Conservation (phyloP, 2,888 invertebrate species). For the Unio delphinus region DNA sequence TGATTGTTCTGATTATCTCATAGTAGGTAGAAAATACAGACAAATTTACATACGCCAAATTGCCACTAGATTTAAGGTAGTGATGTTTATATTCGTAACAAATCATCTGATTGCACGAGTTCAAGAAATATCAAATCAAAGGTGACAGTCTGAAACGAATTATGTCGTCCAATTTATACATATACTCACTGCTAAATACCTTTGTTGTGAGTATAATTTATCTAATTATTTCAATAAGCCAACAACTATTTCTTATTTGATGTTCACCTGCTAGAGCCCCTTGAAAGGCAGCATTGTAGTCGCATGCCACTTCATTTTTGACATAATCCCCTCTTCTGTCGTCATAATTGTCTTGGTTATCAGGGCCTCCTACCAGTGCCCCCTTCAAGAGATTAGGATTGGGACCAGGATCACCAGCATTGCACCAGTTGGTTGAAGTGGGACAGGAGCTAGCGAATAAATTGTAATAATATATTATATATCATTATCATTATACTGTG, state of each 20-base stretch:
- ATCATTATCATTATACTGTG: neutral
- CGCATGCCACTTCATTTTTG: slow-evolving; percentile 61
- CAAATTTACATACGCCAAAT: too few relatives aligned
- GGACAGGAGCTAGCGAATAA: slow-evolving; percentile 16
- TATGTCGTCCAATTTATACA: too few relatives aligned
- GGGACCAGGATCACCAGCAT: slow-evolving; percentile 16
- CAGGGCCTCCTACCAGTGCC: slow-evolving; percentile 59
- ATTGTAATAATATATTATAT: neutral
- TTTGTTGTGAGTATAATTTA: too few relatives aligned
- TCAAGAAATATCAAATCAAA: too few relatives aligned
- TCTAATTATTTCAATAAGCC: too few relatives aligned
- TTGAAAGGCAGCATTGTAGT: slow-evolving; percentile 67
- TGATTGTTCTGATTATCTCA: too few relatives aligned
- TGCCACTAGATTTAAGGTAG: too few relatives aligned
- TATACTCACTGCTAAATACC: too few relatives aligned
- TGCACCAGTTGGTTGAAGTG: slow-evolving; percentile 9
- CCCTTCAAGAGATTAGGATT: slow-evolving; percentile 54
- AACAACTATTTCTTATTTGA: neutral
- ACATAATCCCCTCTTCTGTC: slow-evolving; percentile 58
- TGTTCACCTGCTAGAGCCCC: slow-evolving; percentile 57
- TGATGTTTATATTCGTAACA: too few relatives aligned
- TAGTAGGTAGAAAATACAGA: too few relatives aligned
- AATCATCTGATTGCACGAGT: too few relatives aligned
- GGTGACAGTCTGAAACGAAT: too few relatives aligned
- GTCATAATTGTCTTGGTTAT: slow-evolving; percentile 48